phyloP scores from a whole-genome alignment of 2,113 vertebrate genomes.

The Tricholaema leucomelas region DNA sequence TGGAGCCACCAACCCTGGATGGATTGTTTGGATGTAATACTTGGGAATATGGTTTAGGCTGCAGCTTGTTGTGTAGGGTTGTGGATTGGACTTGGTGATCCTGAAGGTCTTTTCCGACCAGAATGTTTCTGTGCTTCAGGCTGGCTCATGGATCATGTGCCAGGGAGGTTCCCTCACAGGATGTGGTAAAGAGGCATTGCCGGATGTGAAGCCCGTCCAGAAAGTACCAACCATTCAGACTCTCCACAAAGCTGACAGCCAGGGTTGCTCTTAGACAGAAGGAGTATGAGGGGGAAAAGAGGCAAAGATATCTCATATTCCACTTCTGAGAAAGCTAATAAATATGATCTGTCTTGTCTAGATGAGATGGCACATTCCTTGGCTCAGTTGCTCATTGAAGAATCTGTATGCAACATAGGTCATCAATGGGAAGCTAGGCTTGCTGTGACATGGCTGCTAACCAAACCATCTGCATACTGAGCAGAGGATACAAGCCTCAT shows the following conservation, averaged over 20 bases:
- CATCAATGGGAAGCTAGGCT: not conserved
- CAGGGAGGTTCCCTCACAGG: not conserved
- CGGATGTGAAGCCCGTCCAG: not conserved
- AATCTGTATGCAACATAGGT: not conserved
- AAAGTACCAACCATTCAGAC: not conserved
- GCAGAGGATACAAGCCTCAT: not conserved
- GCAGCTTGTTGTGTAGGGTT: too few species aligned
- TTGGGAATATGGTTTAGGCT: too few species aligned
- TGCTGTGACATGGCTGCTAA: not conserved
- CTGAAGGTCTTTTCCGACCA: too few species aligned
- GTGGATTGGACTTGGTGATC: too few species aligned
- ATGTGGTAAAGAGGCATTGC: rapidly evolving
- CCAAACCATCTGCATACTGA: not conserved
- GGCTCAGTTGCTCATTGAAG: not conserved
- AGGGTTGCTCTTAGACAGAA: not conserved
- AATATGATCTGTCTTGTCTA: not conserved
- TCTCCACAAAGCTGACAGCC: not conserved
- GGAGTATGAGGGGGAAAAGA: not conserved
- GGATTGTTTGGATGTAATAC: too few species aligned
- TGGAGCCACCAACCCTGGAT: too few species aligned
- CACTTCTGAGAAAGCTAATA: not conserved
- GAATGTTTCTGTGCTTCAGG: too few species aligned
- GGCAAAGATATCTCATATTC: not conserved
- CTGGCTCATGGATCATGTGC: not conserved
- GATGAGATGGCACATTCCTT: not conserved